Percentiles rank a stretch among this genome's conserved stretches.
Conservation (phyloP, 1,140 invertebrate genomes). For the Laupala kohalensis region DNA sequence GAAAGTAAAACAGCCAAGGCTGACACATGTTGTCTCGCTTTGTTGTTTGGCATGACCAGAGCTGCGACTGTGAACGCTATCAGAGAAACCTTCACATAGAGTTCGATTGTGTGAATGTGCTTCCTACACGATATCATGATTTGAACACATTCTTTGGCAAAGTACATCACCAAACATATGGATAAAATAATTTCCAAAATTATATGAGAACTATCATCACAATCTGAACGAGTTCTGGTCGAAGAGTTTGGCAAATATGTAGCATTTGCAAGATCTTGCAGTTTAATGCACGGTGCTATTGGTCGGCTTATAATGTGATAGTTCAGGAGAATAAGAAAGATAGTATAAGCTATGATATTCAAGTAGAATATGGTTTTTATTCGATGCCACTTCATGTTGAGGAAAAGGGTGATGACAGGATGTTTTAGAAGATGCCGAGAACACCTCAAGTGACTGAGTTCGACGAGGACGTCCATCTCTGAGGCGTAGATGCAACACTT, state of each 20-base stretch:
- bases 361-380: slow-evolving; percentile 26
- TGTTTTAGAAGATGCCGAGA: slow-evolving; percentile 55
- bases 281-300: background rate
- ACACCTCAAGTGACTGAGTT: slow-evolving; percentile 47
- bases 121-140: slow-evolving; percentile 41
- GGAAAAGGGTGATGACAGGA: slow-evolving; percentile 62
- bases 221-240: background rate
- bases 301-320: slow-evolving; percentile 38
- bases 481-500: background rate
- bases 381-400: slow-evolving; percentile 66
- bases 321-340: slow-evolving; percentile 52
- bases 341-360: slow-evolving; percentile 20
- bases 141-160: slow-evolving; percentile 53
- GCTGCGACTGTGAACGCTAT: slow-evolving; percentile 43
- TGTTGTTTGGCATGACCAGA: slow-evolving; percentile 37
- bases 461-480: slow-evolving; percentile 39
- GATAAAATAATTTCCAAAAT: slow-evolving; percentile 30
- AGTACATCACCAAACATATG: slow-evolving; percentile 31
- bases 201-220: background rate
- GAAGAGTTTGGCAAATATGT: background rate
- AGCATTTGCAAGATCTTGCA: background rate
- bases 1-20: slow-evolving; percentile 57
- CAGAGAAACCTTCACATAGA: slow-evolving; percentile 52
- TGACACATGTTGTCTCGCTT: slow-evolving; percentile 35
- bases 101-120: slow-evolving; percentile 52